Conservation (phyloP, 2,113 vertebrate genomes). For the Tachycineta bicolor region DNA sequence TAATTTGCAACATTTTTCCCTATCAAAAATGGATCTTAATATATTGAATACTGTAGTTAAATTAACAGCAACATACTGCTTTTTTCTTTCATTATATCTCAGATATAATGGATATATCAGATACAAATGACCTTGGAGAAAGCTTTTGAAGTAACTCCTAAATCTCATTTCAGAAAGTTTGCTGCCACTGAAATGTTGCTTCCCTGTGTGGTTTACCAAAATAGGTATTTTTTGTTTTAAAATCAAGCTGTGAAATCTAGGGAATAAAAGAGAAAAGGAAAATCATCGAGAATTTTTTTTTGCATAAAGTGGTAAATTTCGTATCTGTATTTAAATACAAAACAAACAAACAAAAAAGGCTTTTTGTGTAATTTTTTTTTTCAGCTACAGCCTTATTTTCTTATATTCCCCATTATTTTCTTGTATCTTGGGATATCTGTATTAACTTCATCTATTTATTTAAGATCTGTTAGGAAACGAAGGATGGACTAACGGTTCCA, state of each 20-base stretch:
- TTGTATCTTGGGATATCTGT: background rate
- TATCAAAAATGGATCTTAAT: background rate
- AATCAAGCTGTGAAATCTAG: background rate
- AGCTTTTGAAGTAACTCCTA: background rate
- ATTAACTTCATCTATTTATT: background rate
- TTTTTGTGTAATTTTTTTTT: background rate
- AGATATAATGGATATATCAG: background rate
- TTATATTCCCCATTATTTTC: background rate
- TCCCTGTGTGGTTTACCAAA: background rate
- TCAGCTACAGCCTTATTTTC: background rate
- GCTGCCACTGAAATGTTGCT: background rate
- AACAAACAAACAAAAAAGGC: background rate
- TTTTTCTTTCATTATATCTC: background rate
- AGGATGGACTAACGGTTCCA: background rate
- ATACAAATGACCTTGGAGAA: background rate
- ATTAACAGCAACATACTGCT: background rate
- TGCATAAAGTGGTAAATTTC: background rate
- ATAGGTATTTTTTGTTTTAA: background rate
- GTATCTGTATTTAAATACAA: background rate
- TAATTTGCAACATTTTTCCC: background rate
- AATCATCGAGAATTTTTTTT: background rate
- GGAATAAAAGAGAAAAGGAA: background rate
- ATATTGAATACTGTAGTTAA: background rate
- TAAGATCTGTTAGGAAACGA: background rate
- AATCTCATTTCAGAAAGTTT: background rate